A percentile compares a stretch with the other conserved stretches of the same genome.
These are phyloP conservation scores for Sesamia nonagrioides DNA, from an alignment of 1,140 invertebrate species.

Conservation along the genomic window DNA sequence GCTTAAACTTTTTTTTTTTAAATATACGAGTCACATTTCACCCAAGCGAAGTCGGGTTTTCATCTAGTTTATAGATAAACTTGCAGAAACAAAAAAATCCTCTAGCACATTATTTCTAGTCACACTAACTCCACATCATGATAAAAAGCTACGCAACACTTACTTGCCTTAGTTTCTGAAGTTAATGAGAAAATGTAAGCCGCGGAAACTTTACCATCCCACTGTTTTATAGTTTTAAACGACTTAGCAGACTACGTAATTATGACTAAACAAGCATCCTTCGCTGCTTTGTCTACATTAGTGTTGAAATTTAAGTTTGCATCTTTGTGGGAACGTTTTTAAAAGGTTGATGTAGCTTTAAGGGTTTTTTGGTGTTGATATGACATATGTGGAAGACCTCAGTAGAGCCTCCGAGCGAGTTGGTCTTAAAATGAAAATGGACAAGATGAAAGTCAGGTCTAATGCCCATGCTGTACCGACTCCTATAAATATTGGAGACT, in stretches of 20 bases:
- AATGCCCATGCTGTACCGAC: too few species aligned
- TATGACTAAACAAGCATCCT: slow-evolving; percentile 49
- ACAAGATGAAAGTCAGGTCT: too few species aligned
- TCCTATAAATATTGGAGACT: too few species aligned
- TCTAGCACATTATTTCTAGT: slow-evolving; percentile 19
- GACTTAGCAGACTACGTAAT: slow-evolving; percentile 47
- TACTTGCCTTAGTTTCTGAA: slow-evolving; percentile 36
- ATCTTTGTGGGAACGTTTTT: slow-evolving; percentile 29
- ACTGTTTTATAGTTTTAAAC: slow-evolving; percentile 64
- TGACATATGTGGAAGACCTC: too few species aligned
- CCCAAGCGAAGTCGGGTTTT: background rate
- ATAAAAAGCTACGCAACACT: slow-evolving; percentile 45
- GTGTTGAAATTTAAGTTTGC: slow-evolving; percentile 44
- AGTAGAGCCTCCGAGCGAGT: too few species aligned
- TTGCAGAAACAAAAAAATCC: background rate
- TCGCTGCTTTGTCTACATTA: slow-evolving; percentile 42
- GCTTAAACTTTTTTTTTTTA: too few species aligned
- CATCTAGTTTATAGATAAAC: background rate
- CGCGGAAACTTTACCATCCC: slow-evolving; percentile 53
- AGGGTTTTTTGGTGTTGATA: background rate
- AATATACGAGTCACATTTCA: too few species aligned
- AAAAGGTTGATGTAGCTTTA: background rate
- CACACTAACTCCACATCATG: slow-evolving; percentile 8
- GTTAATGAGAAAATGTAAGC: slow-evolving; percentile 49
- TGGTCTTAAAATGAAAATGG: too few species aligned